A percentile compares a stretch with the other conserved stretches of the same genome.
phyloP scores from a whole-genome alignment of 2,113 vertebrate species.

The Pseudolaguvia tuberculata region DNA sequence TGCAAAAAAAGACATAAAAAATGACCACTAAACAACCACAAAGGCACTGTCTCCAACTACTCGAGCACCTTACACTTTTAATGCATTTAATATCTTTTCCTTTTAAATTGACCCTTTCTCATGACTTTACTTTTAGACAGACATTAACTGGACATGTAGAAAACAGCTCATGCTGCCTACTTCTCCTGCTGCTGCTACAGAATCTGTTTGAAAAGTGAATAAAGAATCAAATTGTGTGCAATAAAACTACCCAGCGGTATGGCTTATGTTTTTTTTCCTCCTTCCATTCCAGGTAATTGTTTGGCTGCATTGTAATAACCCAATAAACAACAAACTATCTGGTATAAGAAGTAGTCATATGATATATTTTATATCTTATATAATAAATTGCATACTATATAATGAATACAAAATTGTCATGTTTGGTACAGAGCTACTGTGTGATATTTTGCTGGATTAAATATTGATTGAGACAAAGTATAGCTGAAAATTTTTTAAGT shows the following conservation, averaged over 20 bases:
- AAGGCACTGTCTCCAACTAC: constrained; percentile 40
- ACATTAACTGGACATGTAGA: constrained; percentile 51
- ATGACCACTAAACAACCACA: constrained; percentile 57
- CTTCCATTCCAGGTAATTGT: constrained; percentile 7
- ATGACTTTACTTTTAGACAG: constrained; percentile 55
- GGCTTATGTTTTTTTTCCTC: background rate
- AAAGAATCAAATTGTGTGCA: background rate
- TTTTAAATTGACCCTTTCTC: constrained; percentile 42
- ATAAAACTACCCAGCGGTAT: constrained; percentile 25
- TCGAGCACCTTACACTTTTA: no score
- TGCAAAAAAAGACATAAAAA: constrained; percentile 30
- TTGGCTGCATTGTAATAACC: constrained; percentile 34
- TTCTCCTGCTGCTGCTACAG: constrained; percentile 1
- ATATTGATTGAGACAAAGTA: constrained; percentile 20
- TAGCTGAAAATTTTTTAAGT: background rate
- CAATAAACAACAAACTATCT: constrained; percentile 34
- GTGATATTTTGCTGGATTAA: constrained; percentile 19
- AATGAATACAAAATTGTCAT: constrained; percentile 23
- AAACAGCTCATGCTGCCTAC: constrained; percentile 36
- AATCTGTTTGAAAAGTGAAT: constrained; percentile 6
- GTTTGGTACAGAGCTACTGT: background rate
- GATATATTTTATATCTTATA: constrained; percentile 12
- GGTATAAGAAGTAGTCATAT: background rate
- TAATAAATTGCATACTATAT: constrained; percentile 18
- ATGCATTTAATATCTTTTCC: constrained; percentile 38